These are phyloP conservation scores for Drosophila flavopinicola DNA, from an alignment of 2,888 invertebrate genomes.

Conservation along the genomic window DNA sequence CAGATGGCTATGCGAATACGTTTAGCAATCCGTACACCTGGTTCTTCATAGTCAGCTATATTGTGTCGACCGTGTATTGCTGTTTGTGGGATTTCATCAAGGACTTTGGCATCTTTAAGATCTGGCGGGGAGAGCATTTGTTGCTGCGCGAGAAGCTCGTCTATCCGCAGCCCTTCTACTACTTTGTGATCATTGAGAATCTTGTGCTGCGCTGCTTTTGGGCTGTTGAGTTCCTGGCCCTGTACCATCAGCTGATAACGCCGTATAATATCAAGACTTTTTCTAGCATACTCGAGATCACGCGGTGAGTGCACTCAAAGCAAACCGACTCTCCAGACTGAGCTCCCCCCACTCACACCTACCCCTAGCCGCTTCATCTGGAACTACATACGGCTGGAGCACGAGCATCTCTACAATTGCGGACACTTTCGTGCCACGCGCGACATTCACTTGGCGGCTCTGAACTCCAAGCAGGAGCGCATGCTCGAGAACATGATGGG, in stretches of 20 bases:
- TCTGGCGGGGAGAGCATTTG: slow-evolving; percentile 93
- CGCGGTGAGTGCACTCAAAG: slow-evolving; percentile 86
- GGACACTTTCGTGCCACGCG: slow-evolving; percentile 98
- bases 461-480: slow-evolving; percentile 93
- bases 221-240: slow-evolving; percentile 93
- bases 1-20: slow-evolving; percentile 86
- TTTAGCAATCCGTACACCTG: slow-evolving; percentile 93
- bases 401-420: slow-evolving; percentile 99
- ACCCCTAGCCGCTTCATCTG: slow-evolving; percentile 92
- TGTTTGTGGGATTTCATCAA: slow-evolving; percentile 98
- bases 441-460: slow-evolving; percentile 96
- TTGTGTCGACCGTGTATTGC: slow-evolving; percentile 95
- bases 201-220: slow-evolving; percentile 95
- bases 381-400: slow-evolving; percentile 99
- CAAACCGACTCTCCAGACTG: no score
- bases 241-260: slow-evolving; percentile 89
- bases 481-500: slow-evolving; percentile 96
- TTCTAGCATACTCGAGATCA: slow-evolving; percentile 92
- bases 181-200: slow-evolving; percentile 98
- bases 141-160: slow-evolving; percentile 96
- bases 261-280: slow-evolving; percentile 92
- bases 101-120: slow-evolving; percentile 98
- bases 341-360: background rate
- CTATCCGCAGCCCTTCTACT: slow-evolving; percentile 92
- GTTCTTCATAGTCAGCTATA: slow-evolving; percentile 92